A percentile compares a stretch with the other conserved stretches of the same genome.
phyloP scores from a whole-genome alignment of 1,140 invertebrate genomes.

The Chrysoperla carnea region DNA sequence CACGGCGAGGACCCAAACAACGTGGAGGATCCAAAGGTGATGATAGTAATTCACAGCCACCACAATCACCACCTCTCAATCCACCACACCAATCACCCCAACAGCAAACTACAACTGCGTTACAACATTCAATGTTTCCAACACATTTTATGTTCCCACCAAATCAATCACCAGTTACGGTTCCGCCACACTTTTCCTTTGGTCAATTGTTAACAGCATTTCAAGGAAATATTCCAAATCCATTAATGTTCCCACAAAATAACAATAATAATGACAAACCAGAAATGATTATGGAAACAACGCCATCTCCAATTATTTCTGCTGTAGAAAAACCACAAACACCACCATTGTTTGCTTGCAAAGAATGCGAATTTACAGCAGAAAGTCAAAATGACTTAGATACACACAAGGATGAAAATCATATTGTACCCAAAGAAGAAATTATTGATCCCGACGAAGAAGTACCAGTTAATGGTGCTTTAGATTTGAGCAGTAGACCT shows the following conservation, averaged over 20 bases:
- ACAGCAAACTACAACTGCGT: conserved; percentile 6
- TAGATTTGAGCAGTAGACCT: conserved; percentile 35
- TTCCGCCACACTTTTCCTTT: conserved; percentile 10
- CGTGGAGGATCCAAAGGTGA: conserved; percentile 19
- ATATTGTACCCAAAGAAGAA: conserved; percentile 10
- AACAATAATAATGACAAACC: conserved; percentile 21
- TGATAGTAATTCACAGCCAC: conserved; percentile 15
- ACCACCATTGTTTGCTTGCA: conserved; percentile 19
- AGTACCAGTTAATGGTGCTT: conserved; percentile 18
- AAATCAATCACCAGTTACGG: conserved; percentile 3
- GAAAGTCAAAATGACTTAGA: conserved; percentile 7
- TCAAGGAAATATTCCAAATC: conserved; percentile 8
- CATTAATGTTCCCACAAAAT: conserved; percentile 26
- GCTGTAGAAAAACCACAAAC: conserved; percentile 9
- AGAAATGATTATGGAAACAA: neutral
- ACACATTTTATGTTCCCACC: conserved; percentile 9
- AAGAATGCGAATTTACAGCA: conserved; percentile 11
- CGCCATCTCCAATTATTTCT: conserved; percentile 14
- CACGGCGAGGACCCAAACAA: conserved; percentile 62
- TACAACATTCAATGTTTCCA: conserved; percentile 13
- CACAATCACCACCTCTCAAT: conserved; percentile 19
- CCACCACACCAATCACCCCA: conserved; percentile 8
- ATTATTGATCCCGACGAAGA: neutral
- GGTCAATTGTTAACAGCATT: conserved; percentile 8
- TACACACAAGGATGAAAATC: conserved; percentile 18